Percentiles rank a stretch among this genome's conserved stretches.
Evolutionary conservation across 2,797 vertebrate species (phyloP).

Genomic region (Semotilus atromaculatus): DNA sequence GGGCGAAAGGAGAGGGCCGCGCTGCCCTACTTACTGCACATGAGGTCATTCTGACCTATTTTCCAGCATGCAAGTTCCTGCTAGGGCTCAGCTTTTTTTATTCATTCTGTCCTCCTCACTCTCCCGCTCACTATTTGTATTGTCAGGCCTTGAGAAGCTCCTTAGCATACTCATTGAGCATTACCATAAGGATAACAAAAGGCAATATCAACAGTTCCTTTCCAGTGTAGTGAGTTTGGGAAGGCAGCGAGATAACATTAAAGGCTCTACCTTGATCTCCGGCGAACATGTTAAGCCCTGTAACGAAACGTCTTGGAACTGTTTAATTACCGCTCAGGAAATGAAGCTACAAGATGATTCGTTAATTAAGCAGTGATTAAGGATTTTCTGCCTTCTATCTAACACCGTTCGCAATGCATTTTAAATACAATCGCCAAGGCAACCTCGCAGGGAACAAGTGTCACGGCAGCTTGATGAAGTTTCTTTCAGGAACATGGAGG

Average conservation of each 20-base stretch:
- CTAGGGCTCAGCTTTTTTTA: conserved; percentile 57
- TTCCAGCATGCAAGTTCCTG: conserved; percentile 78
- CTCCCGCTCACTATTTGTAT: conserved; percentile 68
- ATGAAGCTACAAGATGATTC: conserved; percentile 89
- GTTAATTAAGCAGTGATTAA: conserved; percentile 90
- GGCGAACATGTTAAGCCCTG: conserved; percentile 88
- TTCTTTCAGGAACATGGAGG: conserved; percentile 63
- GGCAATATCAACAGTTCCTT: conserved; percentile 82
- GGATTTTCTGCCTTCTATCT: conserved; percentile 87
- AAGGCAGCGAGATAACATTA: conserved; percentile 82
- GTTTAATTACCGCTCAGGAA: conserved; percentile 88
- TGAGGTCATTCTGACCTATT: conserved; percentile 75
- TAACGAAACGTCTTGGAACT: conserved; percentile 86
- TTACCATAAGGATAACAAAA: conserved; percentile 82
- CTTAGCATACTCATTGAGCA: conserved; percentile 78
- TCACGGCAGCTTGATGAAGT: conserved; percentile 80
- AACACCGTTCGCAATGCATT: conserved; percentile 82
- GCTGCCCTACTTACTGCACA: conserved; percentile 79
- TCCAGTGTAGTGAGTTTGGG: conserved; percentile 79
- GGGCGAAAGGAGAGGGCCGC: conserved; percentile 70
- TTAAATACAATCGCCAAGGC: conserved; percentile 82
- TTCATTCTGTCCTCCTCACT: conserved; percentile 35
- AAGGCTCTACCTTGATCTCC: conserved; percentile 88
- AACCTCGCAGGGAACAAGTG: conserved; percentile 81
- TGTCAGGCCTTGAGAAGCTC: conserved; percentile 75